These are phyloP conservation scores for Pedionomus torquatus DNA, from an alignment of 2,113 vertebrate species.

Conservation along the genomic window DNA sequence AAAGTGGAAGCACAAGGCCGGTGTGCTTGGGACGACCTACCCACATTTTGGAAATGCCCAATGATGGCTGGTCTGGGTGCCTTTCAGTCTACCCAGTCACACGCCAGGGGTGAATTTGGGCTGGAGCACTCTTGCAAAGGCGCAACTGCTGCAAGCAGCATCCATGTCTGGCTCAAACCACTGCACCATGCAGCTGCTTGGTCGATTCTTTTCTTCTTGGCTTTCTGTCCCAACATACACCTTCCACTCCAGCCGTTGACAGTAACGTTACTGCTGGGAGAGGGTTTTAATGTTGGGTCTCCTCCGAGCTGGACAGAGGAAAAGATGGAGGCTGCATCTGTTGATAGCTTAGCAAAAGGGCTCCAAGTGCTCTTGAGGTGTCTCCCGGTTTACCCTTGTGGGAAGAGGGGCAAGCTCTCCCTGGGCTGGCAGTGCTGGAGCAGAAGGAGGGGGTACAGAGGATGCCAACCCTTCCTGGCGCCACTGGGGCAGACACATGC, in stretches of 20 bases:
- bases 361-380: not conserved
- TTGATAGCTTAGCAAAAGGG: not conserved
- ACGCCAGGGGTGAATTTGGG: not conserved
- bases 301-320: not conserved
- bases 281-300: not conserved
- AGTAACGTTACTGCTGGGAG: not conserved
- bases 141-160: not conserved
- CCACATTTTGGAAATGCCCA: not conserved
- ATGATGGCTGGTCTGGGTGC: fast-evolving
- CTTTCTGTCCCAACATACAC: not conserved
- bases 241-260: not conserved
- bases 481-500: too few relatives aligned
- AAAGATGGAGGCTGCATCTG: not conserved
- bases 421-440: not conserved
- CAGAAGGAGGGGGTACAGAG: not conserved
- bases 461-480: not conserved
- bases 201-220: not conserved
- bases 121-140: not conserved
- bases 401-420: not conserved
- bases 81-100: not conserved
- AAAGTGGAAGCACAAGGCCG: not conserved
- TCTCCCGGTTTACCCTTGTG: not conserved
- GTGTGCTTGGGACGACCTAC: not conserved
- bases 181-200: not conserved
- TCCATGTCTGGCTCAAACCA: fast-evolving